Evolutionary conservation across 1,140 invertebrate species (phyloP).

Genomic region (Papilio aristodemus): DNA sequence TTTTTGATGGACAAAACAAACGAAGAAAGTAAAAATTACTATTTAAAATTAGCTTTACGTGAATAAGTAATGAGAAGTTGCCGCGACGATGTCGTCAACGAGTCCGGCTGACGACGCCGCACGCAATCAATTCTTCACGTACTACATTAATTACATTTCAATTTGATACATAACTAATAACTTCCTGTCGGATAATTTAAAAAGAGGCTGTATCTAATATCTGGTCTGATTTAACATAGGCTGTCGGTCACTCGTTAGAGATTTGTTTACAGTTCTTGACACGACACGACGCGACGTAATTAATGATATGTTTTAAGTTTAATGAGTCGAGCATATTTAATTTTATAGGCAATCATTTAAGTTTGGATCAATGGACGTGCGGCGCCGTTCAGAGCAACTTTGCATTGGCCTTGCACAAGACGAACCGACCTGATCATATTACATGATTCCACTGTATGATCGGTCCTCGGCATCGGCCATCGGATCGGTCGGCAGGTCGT

Average conservation of each 20-base stretch:
- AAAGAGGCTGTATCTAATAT: slow-evolving; percentile 26
- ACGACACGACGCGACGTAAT: slow-evolving; percentile 7
- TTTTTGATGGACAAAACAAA: too few species aligned
- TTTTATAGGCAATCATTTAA: slow-evolving; percentile 6
- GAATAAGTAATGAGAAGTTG: slow-evolving; percentile 6
- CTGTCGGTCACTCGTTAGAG: slow-evolving; percentile 16
- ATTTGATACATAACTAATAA: slow-evolving; percentile 32
- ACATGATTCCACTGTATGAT: too few species aligned
- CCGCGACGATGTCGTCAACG: neutral
- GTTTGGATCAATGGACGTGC: neutral
- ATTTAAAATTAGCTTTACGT: neutral
- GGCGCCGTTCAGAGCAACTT: too few species aligned
- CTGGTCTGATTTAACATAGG: slow-evolving; percentile 19
- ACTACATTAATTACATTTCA: slow-evolving; percentile 21
- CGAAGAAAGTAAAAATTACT: neutral
- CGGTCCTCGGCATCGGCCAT: too few species aligned
- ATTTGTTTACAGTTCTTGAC: slow-evolving; percentile 11
- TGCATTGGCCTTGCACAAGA: too few species aligned
- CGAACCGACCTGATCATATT: too few species aligned
- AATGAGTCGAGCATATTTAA: neutral
- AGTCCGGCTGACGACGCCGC: neutral
- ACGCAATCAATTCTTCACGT: slow-evolving; percentile 22
- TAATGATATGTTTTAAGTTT: neutral
- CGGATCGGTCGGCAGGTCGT: too few species aligned
- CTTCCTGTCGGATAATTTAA: slow-evolving; percentile 30